A percentile compares a stretch with the other conserved stretches of the same genome.
Conservation (phyloP, 2,113 vertebrate species). For the Sardina pilchardus region DNA sequence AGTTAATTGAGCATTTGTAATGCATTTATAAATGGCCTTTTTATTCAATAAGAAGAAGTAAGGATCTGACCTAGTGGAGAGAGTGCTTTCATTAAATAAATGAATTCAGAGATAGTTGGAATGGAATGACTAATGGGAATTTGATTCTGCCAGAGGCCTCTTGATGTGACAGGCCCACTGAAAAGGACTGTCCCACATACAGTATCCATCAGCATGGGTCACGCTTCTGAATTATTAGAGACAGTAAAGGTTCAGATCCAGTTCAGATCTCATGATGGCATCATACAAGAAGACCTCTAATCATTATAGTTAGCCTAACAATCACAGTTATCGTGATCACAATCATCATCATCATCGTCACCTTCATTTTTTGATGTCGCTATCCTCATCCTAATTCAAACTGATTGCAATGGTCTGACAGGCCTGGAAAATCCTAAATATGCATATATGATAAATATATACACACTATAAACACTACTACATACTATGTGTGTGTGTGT, state of each 20-base stretch:
- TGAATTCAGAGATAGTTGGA: not conserved
- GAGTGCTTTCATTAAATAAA: not conserved
- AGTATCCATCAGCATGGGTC: not conserved
- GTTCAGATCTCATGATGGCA: not conserved
- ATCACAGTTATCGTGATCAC: not conserved
- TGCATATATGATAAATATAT: too few species aligned
- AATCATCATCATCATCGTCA: too few species aligned
- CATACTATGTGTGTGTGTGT: too few species aligned
- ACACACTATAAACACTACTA: too few species aligned
- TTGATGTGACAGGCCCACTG: not conserved
- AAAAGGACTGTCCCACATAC: not conserved
- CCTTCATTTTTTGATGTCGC: too few species aligned
- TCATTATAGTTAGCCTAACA: not conserved
- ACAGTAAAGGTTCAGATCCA: not conserved
- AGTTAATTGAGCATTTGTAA: not conserved
- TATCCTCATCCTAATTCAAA: too few species aligned
- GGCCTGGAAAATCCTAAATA: too few species aligned
- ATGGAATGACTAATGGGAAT: conserved; percentile 11
- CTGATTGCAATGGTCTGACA: too few species aligned
- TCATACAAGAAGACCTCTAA: not conserved
- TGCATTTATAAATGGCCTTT: not conserved
- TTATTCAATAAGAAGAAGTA: not conserved
- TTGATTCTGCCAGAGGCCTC: not conserved
- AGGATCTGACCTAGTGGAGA: not conserved
- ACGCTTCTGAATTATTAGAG: not conserved